Evolutionary conservation across 2,113 vertebrate species (phyloP).

Genomic region (Solea solea): DNA sequence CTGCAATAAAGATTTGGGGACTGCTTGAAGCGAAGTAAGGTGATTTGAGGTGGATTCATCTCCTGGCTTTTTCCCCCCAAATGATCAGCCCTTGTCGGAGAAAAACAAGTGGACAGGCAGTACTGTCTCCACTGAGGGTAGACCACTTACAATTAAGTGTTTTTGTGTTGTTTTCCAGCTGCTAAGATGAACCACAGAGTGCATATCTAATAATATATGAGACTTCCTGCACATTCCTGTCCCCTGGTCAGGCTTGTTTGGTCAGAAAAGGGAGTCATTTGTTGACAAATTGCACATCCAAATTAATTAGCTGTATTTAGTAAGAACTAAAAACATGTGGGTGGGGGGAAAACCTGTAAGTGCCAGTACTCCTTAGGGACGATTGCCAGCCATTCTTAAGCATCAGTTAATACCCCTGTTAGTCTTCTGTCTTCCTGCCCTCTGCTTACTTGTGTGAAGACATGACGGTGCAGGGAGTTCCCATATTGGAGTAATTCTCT

Average conservation of each 20-base stretch:
- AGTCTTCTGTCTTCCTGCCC: not conserved
- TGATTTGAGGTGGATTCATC: not conserved
- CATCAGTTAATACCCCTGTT: not conserved
- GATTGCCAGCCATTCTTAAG: not conserved
- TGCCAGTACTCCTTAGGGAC: not conserved
- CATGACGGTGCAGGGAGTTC: constrained; percentile 6
- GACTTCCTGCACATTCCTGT: not conserved
- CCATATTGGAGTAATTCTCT: constrained; percentile 15
- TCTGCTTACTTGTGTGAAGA: not conserved
- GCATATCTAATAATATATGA: not conserved
- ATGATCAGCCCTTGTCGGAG: constrained; percentile 5
- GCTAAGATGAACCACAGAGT: not conserved
- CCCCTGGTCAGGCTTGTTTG: not conserved
- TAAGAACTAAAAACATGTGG: not conserved
- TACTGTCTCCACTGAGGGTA: constrained; percentile 7
- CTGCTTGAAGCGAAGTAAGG: not conserved
- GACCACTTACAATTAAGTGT: constrained; percentile 27
- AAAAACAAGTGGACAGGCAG: constrained; percentile 14
- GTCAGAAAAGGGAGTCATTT: not conserved
- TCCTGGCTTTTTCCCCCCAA: constrained; percentile 13
- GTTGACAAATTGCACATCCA: not conserved
- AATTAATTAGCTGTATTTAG: not conserved
- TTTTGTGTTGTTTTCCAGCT: not conserved
- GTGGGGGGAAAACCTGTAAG: not conserved
- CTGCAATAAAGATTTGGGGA: not conserved